Conservation (phyloP, 2,888 invertebrate genomes). For the Lutraria lutraria region DNA sequence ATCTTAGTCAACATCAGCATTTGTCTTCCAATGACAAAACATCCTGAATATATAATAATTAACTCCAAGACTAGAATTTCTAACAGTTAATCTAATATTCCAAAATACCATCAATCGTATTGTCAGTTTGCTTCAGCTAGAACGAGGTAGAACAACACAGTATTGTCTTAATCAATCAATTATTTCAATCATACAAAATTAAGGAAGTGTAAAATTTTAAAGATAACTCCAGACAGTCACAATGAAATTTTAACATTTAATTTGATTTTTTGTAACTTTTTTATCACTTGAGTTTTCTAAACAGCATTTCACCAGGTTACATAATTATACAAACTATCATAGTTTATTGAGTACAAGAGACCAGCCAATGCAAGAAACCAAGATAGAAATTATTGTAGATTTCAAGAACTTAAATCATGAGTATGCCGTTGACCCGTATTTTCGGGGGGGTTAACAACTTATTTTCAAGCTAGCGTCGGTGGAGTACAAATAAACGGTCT, state of each 20-base stretch:
- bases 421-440: too few species aligned
- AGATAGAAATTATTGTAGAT: too few species aligned
- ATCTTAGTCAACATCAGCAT: slow-evolving; percentile 3
- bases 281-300: not conserved
- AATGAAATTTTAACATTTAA: not conserved
- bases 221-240: not conserved
- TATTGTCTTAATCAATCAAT: not conserved
- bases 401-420: too few species aligned
- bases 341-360: too few species aligned
- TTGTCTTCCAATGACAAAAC: slow-evolving; percentile 14
- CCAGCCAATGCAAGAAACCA: too few species aligned
- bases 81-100: not conserved
- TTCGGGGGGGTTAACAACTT: too few species aligned
- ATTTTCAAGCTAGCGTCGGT: too few species aligned
- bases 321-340: too few species aligned
- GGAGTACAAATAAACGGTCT: too few species aligned
- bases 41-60: slow-evolving; percentile 21
- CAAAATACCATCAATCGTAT: not conserved
- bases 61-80: slow-evolving; percentile 10
- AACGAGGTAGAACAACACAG: not conserved
- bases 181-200: not conserved
- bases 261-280: not conserved
- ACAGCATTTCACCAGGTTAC: too few species aligned
- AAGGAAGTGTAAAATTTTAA: not conserved
- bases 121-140: not conserved